phyloP scores from a whole-genome alignment of 2,113 vertebrate genomes.

The Tetrao urogallus region DNA sequence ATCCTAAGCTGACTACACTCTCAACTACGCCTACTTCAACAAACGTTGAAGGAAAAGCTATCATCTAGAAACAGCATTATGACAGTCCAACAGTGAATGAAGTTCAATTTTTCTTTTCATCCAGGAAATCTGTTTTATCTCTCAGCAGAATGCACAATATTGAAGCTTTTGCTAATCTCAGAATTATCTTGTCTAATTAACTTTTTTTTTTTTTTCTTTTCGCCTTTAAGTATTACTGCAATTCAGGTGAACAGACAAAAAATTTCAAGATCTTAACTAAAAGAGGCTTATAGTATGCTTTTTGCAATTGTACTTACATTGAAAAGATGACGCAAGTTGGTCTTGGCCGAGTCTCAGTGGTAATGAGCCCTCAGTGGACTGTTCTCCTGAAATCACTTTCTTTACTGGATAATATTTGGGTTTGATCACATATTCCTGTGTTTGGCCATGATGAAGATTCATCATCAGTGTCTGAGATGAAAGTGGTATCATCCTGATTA shows the following conservation, averaged over 20 bases:
- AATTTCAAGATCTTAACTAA: neutral
- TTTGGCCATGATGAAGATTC: slow-evolving; percentile 85
- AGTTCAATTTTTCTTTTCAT: neutral
- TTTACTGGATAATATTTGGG: slow-evolving; percentile 90
- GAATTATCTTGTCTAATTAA: neutral
- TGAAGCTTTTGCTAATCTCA: neutral
- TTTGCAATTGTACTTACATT: slow-evolving; percentile 75
- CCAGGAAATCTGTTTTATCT: slow-evolving; percentile 31
- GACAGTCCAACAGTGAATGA: neutral
- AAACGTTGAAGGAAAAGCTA: slow-evolving; percentile 7
- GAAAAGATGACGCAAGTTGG: slow-evolving; percentile 68
- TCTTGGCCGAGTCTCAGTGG: slow-evolving; percentile 84
- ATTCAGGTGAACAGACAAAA: neutral
- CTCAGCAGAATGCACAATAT: neutral
- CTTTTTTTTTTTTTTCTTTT: slow-evolving; percentile 4
- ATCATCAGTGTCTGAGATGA: slow-evolving; percentile 84
- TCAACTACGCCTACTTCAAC: neutral
- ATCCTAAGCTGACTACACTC: neutral
- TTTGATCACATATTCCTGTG: slow-evolving; percentile 89
- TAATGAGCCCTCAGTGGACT: slow-evolving; percentile 84
- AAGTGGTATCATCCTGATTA: slow-evolving; percentile 82
- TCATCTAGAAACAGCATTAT: slow-evolving; percentile 31
- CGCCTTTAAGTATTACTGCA: neutral
- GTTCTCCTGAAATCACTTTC: slow-evolving; percentile 84
- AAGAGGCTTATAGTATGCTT: neutral